These are phyloP conservation scores for Trogon melanurus DNA, from an alignment of 2,113 vertebrate species.

Conservation along the genomic window DNA sequence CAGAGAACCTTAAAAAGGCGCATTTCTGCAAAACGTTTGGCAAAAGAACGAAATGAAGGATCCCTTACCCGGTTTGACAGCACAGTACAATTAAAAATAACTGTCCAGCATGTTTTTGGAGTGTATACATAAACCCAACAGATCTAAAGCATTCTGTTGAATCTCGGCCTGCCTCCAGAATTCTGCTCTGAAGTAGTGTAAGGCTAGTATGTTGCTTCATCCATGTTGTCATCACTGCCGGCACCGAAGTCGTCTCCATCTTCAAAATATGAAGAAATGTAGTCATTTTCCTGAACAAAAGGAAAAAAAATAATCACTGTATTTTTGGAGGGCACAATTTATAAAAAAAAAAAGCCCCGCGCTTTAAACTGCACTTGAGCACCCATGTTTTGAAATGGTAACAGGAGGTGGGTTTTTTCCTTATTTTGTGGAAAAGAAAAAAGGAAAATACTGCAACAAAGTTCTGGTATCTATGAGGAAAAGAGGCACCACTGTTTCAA, in stretches of 20 bases:
- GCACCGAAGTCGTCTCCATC: constrained; percentile 86
- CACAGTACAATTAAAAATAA: neutral
- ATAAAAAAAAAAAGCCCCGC: neutral
- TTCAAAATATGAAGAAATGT: constrained; percentile 90
- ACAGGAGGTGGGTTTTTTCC: neutral
- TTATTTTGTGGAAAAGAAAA: neutral
- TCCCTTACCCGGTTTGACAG: neutral
- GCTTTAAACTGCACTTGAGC: neutral
- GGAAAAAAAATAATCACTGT: neutral
- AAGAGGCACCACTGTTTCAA: neutral
- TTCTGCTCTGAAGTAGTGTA: neutral
- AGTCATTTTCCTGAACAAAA: constrained; percentile 85
- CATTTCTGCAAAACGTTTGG: neutral
- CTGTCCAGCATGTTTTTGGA: neutral
- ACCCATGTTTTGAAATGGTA: neutral
- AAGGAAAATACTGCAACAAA: neutral
- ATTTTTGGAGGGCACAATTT: neutral
- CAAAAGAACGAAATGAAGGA: neutral
- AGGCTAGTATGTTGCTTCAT: constrained; percentile 87
- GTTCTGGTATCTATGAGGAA: neutral
- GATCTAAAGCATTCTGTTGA: neutral
- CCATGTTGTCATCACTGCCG: constrained; percentile 87
- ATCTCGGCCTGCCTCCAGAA: neutral
- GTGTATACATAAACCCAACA: neutral
- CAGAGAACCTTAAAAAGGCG: neutral